Conservation (phyloP, 2,888 invertebrate species). For the Bruchidius siliquastri region DNA sequence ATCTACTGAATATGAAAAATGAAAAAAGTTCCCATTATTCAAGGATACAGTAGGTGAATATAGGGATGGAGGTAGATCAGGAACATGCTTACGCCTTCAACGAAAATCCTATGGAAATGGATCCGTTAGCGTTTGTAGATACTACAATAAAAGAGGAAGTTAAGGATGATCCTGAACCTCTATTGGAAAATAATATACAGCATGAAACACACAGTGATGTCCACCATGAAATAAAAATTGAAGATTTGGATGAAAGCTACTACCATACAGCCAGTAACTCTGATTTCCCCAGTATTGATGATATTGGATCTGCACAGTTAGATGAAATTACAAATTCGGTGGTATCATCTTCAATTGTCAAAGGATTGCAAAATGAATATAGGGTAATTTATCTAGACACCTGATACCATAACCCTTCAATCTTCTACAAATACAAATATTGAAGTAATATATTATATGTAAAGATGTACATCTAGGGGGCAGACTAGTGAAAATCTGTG, state of each 20-base stretch:
- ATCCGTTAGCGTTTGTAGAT: background rate
- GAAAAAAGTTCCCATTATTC: too few species aligned
- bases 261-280: background rate
- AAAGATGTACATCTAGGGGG: too few species aligned
- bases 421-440: too few species aligned
- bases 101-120: background rate
- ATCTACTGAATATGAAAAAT: too few species aligned
- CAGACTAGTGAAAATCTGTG: too few species aligned
- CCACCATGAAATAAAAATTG: background rate
- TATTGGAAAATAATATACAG: background rate
- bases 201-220: background rate
- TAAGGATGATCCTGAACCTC: background rate
- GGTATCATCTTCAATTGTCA: background rate
- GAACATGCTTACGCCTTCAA: background rate
- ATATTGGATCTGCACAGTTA: background rate
- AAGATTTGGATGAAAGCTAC: background rate
- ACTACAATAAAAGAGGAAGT: background rate
- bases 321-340: background rate
- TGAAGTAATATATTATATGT: too few species aligned
- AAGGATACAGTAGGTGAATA: too few species aligned
- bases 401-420: background rate
- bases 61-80: background rate
- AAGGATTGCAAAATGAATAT: background rate
- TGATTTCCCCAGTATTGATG: background rate
- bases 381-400: background rate